Percentiles rank a stretch among this genome's conserved stretches.
These are phyloP conservation scores for Phylloscopus whistleri DNA, from an alignment of 2,113 vertebrate species.

Conservation along the genomic window DNA sequence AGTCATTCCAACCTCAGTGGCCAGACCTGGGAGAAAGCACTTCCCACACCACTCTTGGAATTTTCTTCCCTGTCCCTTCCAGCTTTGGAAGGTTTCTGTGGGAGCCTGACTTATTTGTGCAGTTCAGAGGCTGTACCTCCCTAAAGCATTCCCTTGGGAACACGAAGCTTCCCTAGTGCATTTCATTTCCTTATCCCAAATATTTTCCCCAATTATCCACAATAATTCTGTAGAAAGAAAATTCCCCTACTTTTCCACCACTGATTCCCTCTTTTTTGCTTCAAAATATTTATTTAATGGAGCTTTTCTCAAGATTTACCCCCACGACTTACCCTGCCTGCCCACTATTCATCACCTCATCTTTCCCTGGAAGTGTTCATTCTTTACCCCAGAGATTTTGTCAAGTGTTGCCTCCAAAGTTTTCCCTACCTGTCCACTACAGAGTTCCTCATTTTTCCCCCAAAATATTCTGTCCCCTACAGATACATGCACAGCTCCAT, in stretches of 20 bases:
- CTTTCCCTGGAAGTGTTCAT: not conserved
- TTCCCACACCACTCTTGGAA: not conserved
- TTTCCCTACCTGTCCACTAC: not conserved
- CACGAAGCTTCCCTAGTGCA: rapidly evolving
- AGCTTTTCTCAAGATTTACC: not conserved
- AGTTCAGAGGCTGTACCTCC: not conserved
- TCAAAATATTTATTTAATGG: not conserved
- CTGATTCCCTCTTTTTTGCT: not conserved
- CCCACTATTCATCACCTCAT: not conserved
- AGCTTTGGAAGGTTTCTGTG: not conserved
- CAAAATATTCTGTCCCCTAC: not conserved
- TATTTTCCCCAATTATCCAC: not conserved
- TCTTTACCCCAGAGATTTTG: not conserved
- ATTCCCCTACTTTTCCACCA: not conserved
- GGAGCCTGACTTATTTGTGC: not conserved
- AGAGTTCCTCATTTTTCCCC: not conserved
- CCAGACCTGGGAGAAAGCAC: not conserved
- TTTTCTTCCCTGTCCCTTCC: not conserved
- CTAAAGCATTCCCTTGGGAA: not conserved
- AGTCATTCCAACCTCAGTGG: not conserved
- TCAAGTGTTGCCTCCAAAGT: not conserved
- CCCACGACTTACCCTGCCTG: not conserved
- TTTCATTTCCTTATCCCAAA: not conserved
- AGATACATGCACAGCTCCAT: not conserved
- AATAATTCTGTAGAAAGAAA: not conserved